A percentile compares a stretch with the other conserved stretches of the same genome.
These are phyloP conservation scores for Salvator merianae DNA, from an alignment of 2,113 vertebrate genomes.

Conservation along the genomic window DNA sequence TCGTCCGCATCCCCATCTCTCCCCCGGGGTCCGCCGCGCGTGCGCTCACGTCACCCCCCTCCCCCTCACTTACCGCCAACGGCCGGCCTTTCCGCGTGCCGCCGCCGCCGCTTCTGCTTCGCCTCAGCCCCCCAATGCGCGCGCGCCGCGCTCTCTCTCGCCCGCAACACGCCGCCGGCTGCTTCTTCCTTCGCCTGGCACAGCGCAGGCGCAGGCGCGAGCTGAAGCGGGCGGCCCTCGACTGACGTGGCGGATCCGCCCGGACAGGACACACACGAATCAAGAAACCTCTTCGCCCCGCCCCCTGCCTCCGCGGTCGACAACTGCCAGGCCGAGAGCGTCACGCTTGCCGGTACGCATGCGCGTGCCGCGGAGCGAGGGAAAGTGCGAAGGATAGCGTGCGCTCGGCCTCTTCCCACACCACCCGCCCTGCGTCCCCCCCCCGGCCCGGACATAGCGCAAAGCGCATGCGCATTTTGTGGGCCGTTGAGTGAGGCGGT, in stretches of 20 bases:
- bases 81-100: too few species aligned
- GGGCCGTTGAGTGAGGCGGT: too few species aligned
- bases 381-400: too few species aligned
- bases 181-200: too few species aligned
- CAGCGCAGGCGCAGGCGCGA: neutral
- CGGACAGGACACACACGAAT: neutral
- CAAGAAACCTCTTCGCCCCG: too few species aligned
- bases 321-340: neutral
- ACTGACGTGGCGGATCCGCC: slow-evolving; percentile 10
- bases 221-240: neutral
- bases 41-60: neutral
- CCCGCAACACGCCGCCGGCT: too few species aligned
- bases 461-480: neutral
- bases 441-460: too few species aligned
- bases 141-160: neutral
- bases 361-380: too few species aligned
- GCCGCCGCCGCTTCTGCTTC: neutral
- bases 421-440: too few species aligned
- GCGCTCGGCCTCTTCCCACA: neutral
- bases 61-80: neutral
- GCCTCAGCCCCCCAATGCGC: neutral
- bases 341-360: neutral
- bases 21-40: neutral
- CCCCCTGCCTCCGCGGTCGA: too few species aligned
- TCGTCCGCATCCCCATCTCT: neutral